Percentiles rank a stretch among this genome's conserved stretches.
Conservation (phyloP, 2,113 vertebrate species). For the Amia ocellicauda region DNA sequence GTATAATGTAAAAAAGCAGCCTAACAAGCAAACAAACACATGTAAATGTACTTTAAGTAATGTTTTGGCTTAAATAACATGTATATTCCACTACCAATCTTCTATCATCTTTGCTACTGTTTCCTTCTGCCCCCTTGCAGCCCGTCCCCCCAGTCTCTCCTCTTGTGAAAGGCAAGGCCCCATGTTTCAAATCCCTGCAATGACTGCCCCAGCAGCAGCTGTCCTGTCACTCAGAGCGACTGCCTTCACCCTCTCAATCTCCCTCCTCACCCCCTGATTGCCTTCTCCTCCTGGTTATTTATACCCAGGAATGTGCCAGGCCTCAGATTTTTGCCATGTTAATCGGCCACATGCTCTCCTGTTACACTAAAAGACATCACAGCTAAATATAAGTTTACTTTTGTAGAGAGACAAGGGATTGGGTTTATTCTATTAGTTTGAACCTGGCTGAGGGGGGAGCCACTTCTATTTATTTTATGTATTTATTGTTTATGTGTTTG, state of each 20-base stretch:
- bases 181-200: conserved; percentile 30
- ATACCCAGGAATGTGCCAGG: conserved; percentile 71
- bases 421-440: conserved; percentile 47
- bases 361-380: conserved; percentile 73
- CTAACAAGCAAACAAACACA: too few species aligned
- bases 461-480: not conserved
- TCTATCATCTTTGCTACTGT: too few species aligned
- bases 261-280: conserved; percentile 2
- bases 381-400: conserved; percentile 57
- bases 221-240: conserved; percentile 60
- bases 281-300: conserved; percentile 57
- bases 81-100: too few species aligned
- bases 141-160: not conserved
- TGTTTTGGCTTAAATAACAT: too few species aligned
- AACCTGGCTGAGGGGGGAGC: conserved; percentile 38
- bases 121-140: not conserved
- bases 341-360: conserved; percentile 61
- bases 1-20: too few species aligned
- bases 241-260: conserved; percentile 29
- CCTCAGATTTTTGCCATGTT: conserved; percentile 70
- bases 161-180: conserved; percentile 23
- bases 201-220: conserved; percentile 51
- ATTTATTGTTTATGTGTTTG: too few species aligned
- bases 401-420: conserved; percentile 34
- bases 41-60: too few species aligned